These are phyloP conservation scores for Phortica magna DNA, from an alignment of 2,888 invertebrate species.

Conservation along the genomic window DNA sequence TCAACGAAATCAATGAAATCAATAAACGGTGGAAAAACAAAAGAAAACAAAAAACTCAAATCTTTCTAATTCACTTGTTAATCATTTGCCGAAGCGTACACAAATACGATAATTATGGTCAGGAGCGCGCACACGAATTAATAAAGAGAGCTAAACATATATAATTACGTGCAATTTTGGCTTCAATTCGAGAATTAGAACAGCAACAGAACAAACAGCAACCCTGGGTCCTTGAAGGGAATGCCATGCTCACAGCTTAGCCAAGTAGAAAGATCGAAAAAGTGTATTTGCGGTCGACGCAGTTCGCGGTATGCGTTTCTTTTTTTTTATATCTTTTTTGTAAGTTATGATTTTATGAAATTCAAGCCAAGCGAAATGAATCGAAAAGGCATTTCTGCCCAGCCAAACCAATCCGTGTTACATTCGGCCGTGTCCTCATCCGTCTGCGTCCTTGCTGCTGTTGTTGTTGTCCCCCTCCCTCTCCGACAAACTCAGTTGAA, in stretches of 20 bases:
- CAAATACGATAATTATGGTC: constrained; percentile 26
- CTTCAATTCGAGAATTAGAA: not conserved
- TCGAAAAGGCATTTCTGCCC: constrained; percentile 10
- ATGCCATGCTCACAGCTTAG: constrained; percentile 1
- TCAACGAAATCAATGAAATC: not conserved
- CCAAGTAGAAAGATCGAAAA: constrained; percentile 30
- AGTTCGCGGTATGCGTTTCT: not conserved
- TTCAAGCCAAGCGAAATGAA: constrained; percentile 29
- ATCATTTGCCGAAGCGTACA: constrained; percentile 53
- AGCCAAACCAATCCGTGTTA: not conserved
- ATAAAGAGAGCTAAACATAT: constrained; percentile 12
- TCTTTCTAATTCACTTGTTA: constrained; percentile 70
- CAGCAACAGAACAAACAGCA: constrained; percentile 20
- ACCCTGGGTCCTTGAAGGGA: not conserved
- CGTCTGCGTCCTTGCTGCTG: not conserved
- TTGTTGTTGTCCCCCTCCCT: too few relatives aligned
- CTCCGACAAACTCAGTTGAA: not conserved
- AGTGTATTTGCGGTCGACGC: not conserved
- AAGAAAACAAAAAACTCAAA: constrained; percentile 40
- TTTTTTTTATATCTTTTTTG: constrained; percentile 6
- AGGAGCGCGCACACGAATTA: not conserved
- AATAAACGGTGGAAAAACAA: not conserved
- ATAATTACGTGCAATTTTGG: constrained; percentile 18
- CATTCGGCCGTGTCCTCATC: not conserved
- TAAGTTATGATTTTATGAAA: constrained; percentile 19